phyloP scores from a whole-genome alignment of 1,140 invertebrate species.

The Battus philenor region DNA sequence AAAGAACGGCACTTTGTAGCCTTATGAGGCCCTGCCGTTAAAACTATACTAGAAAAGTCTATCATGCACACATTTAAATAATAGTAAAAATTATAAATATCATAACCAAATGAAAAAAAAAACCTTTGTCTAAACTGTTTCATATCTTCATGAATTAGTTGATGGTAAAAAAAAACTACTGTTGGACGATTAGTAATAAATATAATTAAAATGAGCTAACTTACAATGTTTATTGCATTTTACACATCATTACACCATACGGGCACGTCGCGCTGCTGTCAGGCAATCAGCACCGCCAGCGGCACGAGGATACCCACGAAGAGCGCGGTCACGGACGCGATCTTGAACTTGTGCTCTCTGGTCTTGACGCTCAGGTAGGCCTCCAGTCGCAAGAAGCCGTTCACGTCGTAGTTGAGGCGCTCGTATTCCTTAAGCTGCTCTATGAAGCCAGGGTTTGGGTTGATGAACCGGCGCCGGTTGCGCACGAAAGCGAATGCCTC shows the following conservation, averaged over 20 bases:
- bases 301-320: constrained; percentile 53
- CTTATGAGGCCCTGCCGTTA: too few relatives aligned
- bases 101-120: neutral
- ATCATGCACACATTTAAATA: too few relatives aligned
- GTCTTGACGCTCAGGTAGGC: constrained; percentile 59
- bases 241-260: constrained; percentile 23
- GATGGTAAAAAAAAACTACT: neutral
- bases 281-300: constrained; percentile 48
- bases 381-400: constrained; percentile 42
- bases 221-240: constrained; percentile 21
- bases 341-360: constrained; percentile 56
- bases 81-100: too few relatives aligned
- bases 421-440: constrained; percentile 89
- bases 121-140: neutral
- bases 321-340: constrained; percentile 51
- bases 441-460: constrained; percentile 98
- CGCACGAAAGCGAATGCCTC: constrained; percentile 95
- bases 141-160: too few relatives aligned
- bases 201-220: constrained; percentile 10
- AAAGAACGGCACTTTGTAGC: neutral
- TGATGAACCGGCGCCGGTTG: constrained; percentile 91
- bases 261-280: constrained; percentile 21
- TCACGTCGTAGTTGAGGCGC: constrained; percentile 52
- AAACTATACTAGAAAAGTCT: too few relatives aligned
- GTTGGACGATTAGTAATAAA: neutral